Base-by-base conservation (phyloP, 2,113 vertebrate genomes). In the Platysteira castanea region DNA sequence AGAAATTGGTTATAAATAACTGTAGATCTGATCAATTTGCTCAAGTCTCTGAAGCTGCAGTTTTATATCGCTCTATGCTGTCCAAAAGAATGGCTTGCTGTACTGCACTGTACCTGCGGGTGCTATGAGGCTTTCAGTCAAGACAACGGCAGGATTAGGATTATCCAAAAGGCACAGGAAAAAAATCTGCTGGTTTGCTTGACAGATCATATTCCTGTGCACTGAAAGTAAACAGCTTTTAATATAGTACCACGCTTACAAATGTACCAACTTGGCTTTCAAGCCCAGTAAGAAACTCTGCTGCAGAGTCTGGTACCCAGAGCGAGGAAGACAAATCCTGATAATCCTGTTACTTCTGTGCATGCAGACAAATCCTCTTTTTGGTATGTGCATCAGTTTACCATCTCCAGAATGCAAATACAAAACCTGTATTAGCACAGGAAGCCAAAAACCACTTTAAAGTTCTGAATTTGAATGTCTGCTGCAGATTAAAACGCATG, bases 81-180 rank as follows among this genome's bases (percentile, higher is more conserved):
- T 46, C 50, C 7, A 24, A 93, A 92, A 85, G 39, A 85, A 90
- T 61, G 84, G 95, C 94, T 87, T 86, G 85, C 85, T 90, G 31
- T 57, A 39, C 87, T 70, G 92, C 11, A 5, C 95, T 49, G 87
- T 74, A 85, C 90, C 92, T 81, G 70, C 7, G 12, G 47, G 59
- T 83, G 79, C 90, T 86, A 60, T 11, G 0, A 59, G 82, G 93
- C 87, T 61, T 94, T 96, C 92, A 97, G 95, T 97, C 97, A 96
- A 59, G 94, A 96, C 96, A 96, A 97, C 2, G 13, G 95, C 61
- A 94, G 64, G 64, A 59, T 39, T 13, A 63, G 76, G 60, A 26
- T 60, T 60, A 76, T n/a, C 53, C 77, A 41, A 83, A 59, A 87
- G 57, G 61, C 81, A 89, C 53, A 84, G 76, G 85, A 70, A 87